Evolutionary conservation across 1,140 invertebrate species (phyloP), one percentile per base, ranked within the genome.

Genomic region (Antheraea mylitta): DNA sequence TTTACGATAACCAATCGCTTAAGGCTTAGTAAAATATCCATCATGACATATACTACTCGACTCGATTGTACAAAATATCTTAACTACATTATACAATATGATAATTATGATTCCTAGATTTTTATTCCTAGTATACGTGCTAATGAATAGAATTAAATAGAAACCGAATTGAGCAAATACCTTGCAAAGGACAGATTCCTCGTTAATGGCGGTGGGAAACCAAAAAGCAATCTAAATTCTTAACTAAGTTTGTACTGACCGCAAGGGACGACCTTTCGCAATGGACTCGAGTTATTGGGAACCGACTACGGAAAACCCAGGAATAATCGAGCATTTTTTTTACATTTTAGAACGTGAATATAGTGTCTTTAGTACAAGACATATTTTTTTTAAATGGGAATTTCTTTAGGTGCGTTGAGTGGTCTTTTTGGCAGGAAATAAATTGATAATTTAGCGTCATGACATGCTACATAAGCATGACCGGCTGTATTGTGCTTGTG

Each of bases 151-250:
- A 13, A 16, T 53, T 16, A 53, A 53, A n/a, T 53, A n/a, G 16
- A 53, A n/a, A 53, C 16, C 45, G 66, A 72, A 72, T 61, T 68
- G 45, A 69, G 72, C 73, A 67, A 72, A 77, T 72, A 69, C 60
- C 72, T 66, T 8, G 38, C 7, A 42, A 53, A 53, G 45, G 45
- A 53, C 45, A 16, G 16, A 53, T 53, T 53, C 45, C 45, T 53
- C 65, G 63, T 71, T 61, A 62, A 59, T 45, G 58, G 64, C 11
- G 64, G 53, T 67, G 48, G 65, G 65, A 63, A 63, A 63, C 61
- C 37, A 30, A 64, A 19, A 72, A 76, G 67, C 77, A 74, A 78
- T 78, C 74, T 76, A 78, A 78, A 78, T 78, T 76, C 77, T 74
- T 72, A 71, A 70, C 72, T 62, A 68, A 68, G 66, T 69, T 63